These are phyloP conservation scores for Sarcophaga subvicina DNA, from an alignment of 2,888 invertebrate species.

Conservation along the genomic window DNA sequence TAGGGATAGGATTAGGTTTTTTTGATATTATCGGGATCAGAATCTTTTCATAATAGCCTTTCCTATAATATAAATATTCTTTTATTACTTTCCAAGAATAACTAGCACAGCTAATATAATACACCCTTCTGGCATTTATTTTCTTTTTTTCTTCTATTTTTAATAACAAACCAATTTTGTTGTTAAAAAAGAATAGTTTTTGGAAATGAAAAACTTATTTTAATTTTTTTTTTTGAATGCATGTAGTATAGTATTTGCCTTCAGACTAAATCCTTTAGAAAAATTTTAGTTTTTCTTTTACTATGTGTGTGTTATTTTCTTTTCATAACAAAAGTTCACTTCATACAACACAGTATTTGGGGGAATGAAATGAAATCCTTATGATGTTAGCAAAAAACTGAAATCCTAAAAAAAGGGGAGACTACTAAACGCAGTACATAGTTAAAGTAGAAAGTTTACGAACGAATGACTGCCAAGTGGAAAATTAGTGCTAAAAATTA, in stretches of 20 bases:
- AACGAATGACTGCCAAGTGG: slow-evolving; percentile 62
- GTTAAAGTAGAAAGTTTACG: slow-evolving; percentile 35
- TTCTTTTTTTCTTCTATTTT: background rate
- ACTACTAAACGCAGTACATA: slow-evolving; percentile 16
- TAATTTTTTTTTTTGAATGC: background rate
- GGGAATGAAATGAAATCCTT: slow-evolving; percentile 62
- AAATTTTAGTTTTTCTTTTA: slow-evolving; percentile 20
- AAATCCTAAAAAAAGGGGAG: slow-evolving; percentile 21
- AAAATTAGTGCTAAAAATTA: slow-evolving; percentile 62
- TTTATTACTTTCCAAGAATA: no score
- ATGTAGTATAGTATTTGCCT: background rate
- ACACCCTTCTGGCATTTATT: background rate
- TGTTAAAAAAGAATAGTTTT: slow-evolving; percentile 14
- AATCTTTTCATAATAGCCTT: no score
- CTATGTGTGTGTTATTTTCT: slow-evolving; percentile 1
- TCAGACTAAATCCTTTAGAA: slow-evolving; percentile 18
- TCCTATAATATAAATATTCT: no score
- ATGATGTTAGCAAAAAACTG: slow-evolving; percentile 40
- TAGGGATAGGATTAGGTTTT: no score
- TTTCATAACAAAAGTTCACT: slow-evolving; percentile 28
- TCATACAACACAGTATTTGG: slow-evolving; percentile 9
- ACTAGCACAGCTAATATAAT: no score
- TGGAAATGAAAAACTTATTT: slow-evolving; percentile 14
- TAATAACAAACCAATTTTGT: slow-evolving; percentile 7
- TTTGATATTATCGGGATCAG: no score